Evolutionary conservation across 2,113 vertebrate species (phyloP).

Genomic region (Passer montanus): DNA sequence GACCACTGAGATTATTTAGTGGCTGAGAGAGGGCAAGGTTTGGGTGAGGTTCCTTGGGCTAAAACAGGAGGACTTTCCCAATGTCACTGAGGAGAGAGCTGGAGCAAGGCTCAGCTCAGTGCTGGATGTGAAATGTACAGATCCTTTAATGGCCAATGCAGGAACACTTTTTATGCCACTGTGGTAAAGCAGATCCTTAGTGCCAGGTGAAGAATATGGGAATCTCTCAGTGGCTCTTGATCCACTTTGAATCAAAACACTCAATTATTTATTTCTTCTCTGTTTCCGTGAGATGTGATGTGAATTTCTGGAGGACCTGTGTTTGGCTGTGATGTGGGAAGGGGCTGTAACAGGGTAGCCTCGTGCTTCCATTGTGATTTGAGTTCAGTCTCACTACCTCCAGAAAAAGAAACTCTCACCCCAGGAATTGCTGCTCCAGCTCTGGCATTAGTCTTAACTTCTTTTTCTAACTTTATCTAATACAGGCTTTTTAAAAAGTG

Average conservation of each 20-base stretch:
- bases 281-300: background rate
- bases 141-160: background rate
- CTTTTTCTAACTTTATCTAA: slow-evolving; percentile 26
- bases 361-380: background rate
- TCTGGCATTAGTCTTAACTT: slow-evolving; percentile 50
- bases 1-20: background rate
- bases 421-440: slow-evolving; percentile 22
- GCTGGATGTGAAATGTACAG: background rate
- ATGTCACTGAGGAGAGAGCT: background rate
- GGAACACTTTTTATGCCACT: background rate
- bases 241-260: background rate
- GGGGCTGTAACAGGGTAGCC: background rate
- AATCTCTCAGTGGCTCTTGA: background rate
- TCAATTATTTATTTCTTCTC: background rate
- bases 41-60: background rate
- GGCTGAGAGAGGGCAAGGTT: background rate
- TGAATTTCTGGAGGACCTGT: background rate
- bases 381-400: background rate
- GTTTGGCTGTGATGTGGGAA: background rate
- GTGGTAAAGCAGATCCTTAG: background rate
- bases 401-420: slow-evolving; percentile 1
- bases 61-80: background rate
- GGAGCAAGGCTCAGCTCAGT: background rate
- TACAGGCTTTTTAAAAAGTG: slow-evolving; percentile 18
- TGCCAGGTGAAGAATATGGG: background rate